Evolutionary conservation across 2,888 invertebrate genomes (phyloP), one percentile per base, ranked within the genome.

Genomic region (Xanthia icteritia): DNA sequence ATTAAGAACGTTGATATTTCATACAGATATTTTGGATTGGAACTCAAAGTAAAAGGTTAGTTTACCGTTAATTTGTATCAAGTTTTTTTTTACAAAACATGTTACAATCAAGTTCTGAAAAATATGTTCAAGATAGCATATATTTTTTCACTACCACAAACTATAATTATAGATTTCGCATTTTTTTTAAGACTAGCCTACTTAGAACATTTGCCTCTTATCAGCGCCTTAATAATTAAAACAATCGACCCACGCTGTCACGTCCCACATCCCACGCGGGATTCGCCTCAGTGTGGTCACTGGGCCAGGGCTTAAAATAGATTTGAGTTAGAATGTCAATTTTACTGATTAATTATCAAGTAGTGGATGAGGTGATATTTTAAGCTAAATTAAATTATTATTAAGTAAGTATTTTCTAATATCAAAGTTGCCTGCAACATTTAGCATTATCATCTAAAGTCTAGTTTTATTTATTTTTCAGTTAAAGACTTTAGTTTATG

Each of bases 241-340:
- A 15, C n/a, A 56, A 13, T 13, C 5, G 15, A 56, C 58, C 27
- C 6, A 1, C 5, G 56, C 56, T 27, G 5, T 27, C 13, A 27
- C n/a, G 5, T 56, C 56, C 27, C n/a, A n/a, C 27, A 56, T 56
- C 27, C n/a, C 56, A 13, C n/a, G 27, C n/a, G n/a, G 56, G 27
- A 27, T 15, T 27, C 27, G 2, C 27, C 2, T 15, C 27, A 58
- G 15, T 58, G 27, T 27, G 42, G 23, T 61, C 51, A 11, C 65
- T 58, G 48, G 48, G 23, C 51, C 20, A 11, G 61, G 42, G 76
- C 11, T 56, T 23, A 64, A 39, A 58, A 58, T 58, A 15, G 15
- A 27, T 15, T 27, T 27, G 2, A 58, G 31, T 60, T 31, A 8
- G 60, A 60, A 60, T 79, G 17, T 56, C 67, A 77, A 51, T 77